Conservation (phyloP, 2,888 invertebrate species). For the Bombylius major region DNA sequence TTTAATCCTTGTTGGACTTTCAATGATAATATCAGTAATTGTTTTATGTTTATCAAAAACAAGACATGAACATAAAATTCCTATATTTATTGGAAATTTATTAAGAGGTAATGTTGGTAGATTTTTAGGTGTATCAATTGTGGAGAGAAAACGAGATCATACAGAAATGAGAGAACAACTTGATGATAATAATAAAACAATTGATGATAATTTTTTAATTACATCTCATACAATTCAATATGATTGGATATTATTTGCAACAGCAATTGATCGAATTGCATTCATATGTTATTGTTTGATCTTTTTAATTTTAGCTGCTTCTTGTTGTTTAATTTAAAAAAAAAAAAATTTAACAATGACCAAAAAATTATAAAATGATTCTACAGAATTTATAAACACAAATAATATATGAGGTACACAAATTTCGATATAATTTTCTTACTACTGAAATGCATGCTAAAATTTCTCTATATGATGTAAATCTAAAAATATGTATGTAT, state of each 20-base stretch:
- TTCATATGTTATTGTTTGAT: constrained; percentile 12
- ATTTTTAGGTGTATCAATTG: constrained; percentile 23
- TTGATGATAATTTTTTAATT: constrained; percentile 11
- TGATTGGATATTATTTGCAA: constrained; percentile 51
- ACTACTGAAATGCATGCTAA: no score
- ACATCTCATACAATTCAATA: constrained; percentile 34
- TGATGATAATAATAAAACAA: constrained; percentile 29
- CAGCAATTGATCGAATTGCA: constrained; percentile 45
- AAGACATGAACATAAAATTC: constrained; percentile 35
- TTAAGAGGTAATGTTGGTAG: constrained; percentile 22
- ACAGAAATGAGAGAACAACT: constrained; percentile 28
- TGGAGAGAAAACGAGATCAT: constrained; percentile 14
- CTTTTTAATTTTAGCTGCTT: not conserved
- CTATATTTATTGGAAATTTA: constrained; percentile 29
- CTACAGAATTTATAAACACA: no score
- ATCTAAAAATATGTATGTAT: no score
- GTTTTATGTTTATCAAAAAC: constrained; percentile 42
- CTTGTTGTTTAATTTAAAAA: not conserved
- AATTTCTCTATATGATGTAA: no score
- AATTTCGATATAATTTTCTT: no score
- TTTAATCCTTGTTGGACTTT: constrained; percentile 37
- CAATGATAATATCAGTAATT: constrained; percentile 37
- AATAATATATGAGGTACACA: no score
- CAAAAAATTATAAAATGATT: no score
- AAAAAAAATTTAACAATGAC: not conserved